Evolutionary conservation across 23 tunicate genomes (phyloP).

Genomic region (Botrylloides violaceus): DNA sequence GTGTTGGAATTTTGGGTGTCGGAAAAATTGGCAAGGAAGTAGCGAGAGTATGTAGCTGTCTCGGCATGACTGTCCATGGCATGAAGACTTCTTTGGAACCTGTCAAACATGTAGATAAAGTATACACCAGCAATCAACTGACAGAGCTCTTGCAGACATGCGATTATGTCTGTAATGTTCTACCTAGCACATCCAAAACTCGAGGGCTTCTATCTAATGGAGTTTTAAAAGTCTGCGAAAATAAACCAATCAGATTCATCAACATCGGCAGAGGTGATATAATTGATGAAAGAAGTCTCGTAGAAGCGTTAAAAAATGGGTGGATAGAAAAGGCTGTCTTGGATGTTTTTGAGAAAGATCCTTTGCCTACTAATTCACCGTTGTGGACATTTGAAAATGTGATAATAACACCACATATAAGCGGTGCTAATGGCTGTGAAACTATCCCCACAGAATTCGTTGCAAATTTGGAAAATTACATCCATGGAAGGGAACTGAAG

Average conservation of each 20-base stretch:
- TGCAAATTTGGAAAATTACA: conserved; percentile 20
- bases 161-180: conserved; percentile 39
- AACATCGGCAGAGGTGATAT: conserved; percentile 42
- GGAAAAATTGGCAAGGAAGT: conserved; percentile 36
- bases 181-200: conserved; percentile 35
- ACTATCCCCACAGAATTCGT: not conserved
- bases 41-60: conserved; percentile 5
- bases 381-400: conserved; percentile 35
- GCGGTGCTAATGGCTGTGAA: not conserved
- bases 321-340: conserved; percentile 29
- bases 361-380: conserved; percentile 17
- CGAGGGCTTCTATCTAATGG: conserved; percentile 22
- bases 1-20: conserved; percentile 33
- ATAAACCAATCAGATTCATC: conserved; percentile 24
- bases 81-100: not conserved
- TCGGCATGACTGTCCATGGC: conserved; percentile 33
- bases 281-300: conserved; percentile 22
- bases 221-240: conserved; percentile 14
- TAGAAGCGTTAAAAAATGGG: conserved; percentile 19
- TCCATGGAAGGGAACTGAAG: conserved; percentile 7
- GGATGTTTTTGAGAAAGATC: conserved; percentile 41
- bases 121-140: conserved; percentile 5
- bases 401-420: conserved; percentile 34
- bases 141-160: conserved; percentile 19
- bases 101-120: conserved; percentile 6